Conservation (phyloP, 2,888 invertebrate species). For the Cheilosia pagana region DNA sequence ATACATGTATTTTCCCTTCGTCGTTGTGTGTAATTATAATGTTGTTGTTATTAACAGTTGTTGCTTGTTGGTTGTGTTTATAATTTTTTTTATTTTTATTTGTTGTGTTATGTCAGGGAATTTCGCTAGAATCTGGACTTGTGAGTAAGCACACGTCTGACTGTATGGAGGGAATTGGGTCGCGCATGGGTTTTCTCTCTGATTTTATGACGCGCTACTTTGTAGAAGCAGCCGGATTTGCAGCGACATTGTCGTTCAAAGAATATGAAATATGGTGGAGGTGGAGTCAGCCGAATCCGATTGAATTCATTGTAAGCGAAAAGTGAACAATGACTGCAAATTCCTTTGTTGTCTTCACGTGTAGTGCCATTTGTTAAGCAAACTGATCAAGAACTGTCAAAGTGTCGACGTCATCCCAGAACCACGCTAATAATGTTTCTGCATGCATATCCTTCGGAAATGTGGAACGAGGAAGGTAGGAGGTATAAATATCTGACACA, state of each 20-base stretch:
- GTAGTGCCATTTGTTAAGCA: no score
- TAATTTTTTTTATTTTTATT: neutral
- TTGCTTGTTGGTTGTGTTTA: neutral
- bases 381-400: no score
- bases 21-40: conserved; percentile 23
- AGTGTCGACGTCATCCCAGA: no score
- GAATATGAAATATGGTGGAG: neutral
- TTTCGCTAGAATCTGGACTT: conserved; percentile 55
- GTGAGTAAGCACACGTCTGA: conserved; percentile 52
- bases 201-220: conserved; percentile 35
- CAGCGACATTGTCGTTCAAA: neutral
- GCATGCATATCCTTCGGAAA: no score
- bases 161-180: conserved; percentile 19
- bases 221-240: conserved; percentile 7
- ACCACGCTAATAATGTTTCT: no score
- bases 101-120: conserved; percentile 36
- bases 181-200: conserved; percentile 46
- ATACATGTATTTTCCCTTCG: conserved; percentile 43
- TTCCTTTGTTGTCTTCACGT: no score
- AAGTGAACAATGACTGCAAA: conserved; percentile 12
- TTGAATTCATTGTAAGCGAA: conserved; percentile 16
- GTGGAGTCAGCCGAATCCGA: conserved; percentile 18
- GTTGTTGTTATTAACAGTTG: conserved; percentile 20
- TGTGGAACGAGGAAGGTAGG: no score
- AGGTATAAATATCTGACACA: no score